Conservation (phyloP, 2,888 invertebrate genomes). For the Ernsta delagoae region DNA sequence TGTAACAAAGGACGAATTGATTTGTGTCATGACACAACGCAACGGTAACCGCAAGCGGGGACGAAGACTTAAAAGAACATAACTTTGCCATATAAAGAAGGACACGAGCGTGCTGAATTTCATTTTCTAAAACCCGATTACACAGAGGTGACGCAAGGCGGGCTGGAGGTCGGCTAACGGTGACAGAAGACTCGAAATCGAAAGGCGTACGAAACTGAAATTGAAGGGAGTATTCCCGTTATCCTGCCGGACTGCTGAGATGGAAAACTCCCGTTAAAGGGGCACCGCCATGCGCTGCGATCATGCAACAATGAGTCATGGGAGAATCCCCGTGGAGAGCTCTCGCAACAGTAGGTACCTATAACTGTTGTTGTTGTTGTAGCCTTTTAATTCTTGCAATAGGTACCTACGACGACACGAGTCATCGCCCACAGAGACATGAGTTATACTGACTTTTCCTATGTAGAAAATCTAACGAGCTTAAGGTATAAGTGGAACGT, state of each 20-base stretch:
- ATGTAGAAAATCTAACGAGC: slow-evolving; percentile 19
- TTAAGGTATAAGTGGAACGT: too few relatives aligned
- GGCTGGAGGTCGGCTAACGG: slow-evolving; percentile 71
- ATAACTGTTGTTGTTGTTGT: slow-evolving; percentile 15
- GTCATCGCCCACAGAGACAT: slow-evolving; percentile 25
- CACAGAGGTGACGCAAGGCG: slow-evolving; percentile 71
- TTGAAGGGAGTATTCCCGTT: slow-evolving; percentile 81
- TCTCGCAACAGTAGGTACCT: background rate
- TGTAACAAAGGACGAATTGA: slow-evolving; percentile 44
- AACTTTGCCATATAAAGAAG: slow-evolving; percentile 74
- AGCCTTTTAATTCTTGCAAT: slow-evolving; percentile 11
- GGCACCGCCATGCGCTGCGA: slow-evolving; percentile 60
- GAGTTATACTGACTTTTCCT: slow-evolving; percentile 19
- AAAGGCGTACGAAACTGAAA: slow-evolving; percentile 80
- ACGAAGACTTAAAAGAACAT: slow-evolving; percentile 62
- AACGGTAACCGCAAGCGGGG: slow-evolving; percentile 51
- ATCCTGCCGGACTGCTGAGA: slow-evolving; percentile 73
- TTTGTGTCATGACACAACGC: slow-evolving; percentile 46
- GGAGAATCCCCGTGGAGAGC: slow-evolving; percentile 37
- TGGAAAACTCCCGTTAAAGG: slow-evolving; percentile 80
- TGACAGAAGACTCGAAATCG: slow-evolving; percentile 73
- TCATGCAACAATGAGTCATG: slow-evolving; percentile 56
- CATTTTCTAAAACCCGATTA: slow-evolving; percentile 84
- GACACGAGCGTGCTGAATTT: slow-evolving; percentile 75
- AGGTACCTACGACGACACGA: background rate